Conservation (phyloP, 2,797 vertebrate species). For the Sphenodon punctatus region DNA sequence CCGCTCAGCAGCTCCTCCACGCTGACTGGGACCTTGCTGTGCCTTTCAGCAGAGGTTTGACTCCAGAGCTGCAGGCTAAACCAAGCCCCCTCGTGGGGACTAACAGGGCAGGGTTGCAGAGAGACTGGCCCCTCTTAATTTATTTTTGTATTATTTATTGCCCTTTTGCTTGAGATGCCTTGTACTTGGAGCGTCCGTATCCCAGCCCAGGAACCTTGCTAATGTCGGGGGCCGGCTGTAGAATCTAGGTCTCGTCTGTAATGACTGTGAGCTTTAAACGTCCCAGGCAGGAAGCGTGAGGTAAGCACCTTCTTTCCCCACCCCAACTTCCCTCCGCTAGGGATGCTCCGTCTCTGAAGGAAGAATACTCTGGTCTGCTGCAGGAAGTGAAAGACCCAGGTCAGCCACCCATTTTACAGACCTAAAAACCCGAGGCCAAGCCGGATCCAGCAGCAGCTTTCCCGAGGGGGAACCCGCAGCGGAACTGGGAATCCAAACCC, state of each 20-base stretch:
- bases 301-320: neutral
- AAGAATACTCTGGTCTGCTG: no score
- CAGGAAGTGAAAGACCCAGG: no score
- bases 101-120: neutral
- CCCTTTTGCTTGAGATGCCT: no score
- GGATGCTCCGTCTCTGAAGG: no score
- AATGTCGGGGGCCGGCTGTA: neutral
- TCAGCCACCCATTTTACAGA: no score
- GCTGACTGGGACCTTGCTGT: neutral
- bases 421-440: no score
- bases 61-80: neutral
- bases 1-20: neutral
- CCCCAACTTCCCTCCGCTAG: no score
- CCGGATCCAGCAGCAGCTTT: no score
- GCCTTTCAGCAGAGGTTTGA: neutral
- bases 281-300: neutral
- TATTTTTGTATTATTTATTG: neutral
- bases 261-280: neutral
- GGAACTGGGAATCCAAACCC: no score
- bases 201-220: neutral
- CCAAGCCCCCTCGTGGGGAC: neutral
- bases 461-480: no score
- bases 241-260: neutral
- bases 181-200: no score
- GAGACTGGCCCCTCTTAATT: neutral